Percentiles rank a stretch among this genome's conserved stretches.
These are phyloP conservation scores for Etheostoma nigrum DNA, from an alignment of 2,797 vertebrate genomes.

Conservation along the genomic window DNA sequence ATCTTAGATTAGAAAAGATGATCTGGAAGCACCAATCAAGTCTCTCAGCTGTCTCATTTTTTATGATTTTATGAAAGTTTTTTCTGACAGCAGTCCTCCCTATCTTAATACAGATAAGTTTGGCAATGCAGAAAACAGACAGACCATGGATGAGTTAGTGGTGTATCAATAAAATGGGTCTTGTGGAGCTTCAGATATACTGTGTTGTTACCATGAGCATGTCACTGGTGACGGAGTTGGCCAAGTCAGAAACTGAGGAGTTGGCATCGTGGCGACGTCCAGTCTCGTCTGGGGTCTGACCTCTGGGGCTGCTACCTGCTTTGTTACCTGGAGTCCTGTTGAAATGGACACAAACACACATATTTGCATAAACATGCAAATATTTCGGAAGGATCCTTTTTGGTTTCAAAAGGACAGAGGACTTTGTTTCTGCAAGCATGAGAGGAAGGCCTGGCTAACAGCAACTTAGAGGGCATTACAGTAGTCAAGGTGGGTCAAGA, in stretches of 20 bases:
- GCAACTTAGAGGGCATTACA: too few relatives aligned
- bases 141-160: conserved; percentile 10
- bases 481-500: too few relatives aligned
- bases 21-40: conserved; percentile 33
- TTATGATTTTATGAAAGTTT: conserved; percentile 54
- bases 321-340: conserved; percentile 80
- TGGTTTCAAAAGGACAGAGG: background rate
- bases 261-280: conserved; percentile 85
- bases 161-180: conserved; percentile 28
- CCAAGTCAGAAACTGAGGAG: conserved; percentile 94
- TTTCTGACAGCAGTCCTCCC: conserved; percentile 41
- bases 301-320: conserved; percentile 82
- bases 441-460: too few relatives aligned
- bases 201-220: conserved; percentile 92
- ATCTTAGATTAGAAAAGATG: conserved; percentile 46
- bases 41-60: conserved; percentile 44
- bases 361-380: conserved; percentile 10
- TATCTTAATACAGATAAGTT: conserved; percentile 45
- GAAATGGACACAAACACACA: conserved; percentile 71
- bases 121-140: conserved; percentile 36
- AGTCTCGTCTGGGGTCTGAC: conserved; percentile 83
- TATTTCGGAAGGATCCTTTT: background rate
- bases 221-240: conserved; percentile 98
- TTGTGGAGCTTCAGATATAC: background rate
- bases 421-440: too few relatives aligned